phyloP scores from a whole-genome alignment of 1,140 invertebrate species.

The Amyelois transitella region DNA sequence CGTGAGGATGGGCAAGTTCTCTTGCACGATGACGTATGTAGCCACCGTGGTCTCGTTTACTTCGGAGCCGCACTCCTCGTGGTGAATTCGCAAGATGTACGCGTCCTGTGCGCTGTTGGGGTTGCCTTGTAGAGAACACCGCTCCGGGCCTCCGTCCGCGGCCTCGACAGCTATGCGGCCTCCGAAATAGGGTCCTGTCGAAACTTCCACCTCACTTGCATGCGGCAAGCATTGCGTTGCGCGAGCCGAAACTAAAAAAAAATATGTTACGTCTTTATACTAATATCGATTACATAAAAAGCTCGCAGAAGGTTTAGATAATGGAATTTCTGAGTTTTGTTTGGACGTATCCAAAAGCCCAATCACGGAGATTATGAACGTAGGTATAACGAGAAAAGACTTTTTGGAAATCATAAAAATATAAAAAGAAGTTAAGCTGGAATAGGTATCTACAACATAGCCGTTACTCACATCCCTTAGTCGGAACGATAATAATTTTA shows the following conservation, averaged over 20 bases:
- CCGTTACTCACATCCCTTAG: constrained; percentile 84
- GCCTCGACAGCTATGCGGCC: constrained; percentile 84
- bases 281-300: too few species aligned
- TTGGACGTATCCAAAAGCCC: too few species aligned
- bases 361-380: too few species aligned
- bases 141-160: constrained; percentile 75
- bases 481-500: constrained; percentile 80
- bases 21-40: constrained; percentile 87
- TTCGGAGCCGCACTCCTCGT: constrained; percentile 83
- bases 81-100: constrained; percentile 83
- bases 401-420: too few species aligned
- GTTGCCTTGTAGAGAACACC: constrained; percentile 78
- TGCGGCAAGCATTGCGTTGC: constrained; percentile 84
- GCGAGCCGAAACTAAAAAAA: constrained; percentile 80
- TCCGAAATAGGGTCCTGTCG: constrained; percentile 84
- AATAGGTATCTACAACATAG: neutral
- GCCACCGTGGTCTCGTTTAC: constrained; percentile 83
- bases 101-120: constrained; percentile 79
- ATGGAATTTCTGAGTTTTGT: too few species aligned
- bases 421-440: neutral
- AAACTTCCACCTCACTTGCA: constrained; percentile 85
- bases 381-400: too few species aligned
- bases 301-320: too few species aligned
- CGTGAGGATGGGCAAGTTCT: constrained; percentile 86
- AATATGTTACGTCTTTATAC: neutral